Conservation (phyloP, 2,888 invertebrate species). For the Maniola hyperantus region DNA sequence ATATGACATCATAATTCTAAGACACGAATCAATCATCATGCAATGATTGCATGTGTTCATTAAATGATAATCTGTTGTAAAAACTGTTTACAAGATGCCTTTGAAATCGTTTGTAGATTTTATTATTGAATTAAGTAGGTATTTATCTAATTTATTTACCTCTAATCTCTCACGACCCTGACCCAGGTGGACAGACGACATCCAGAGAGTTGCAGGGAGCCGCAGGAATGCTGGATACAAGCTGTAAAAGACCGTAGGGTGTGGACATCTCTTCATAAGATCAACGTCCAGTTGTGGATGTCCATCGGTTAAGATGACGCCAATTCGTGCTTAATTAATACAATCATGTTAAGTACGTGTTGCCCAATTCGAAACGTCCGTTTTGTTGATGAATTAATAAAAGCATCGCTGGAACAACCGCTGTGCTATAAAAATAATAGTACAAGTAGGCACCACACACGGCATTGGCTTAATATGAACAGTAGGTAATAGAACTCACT, state of each 20-base stretch:
- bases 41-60: conserved; percentile 15
- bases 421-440: not conserved
- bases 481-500: conserved; percentile 29
- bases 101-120: not conserved
- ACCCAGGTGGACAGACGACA: too few species aligned
- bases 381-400: conserved; percentile 11
- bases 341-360: not conserved
- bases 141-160: not conserved
- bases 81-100: not conserved
- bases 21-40: conserved; percentile 28
- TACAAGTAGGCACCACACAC: not conserved
- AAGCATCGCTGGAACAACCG: not conserved
- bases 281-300: too few species aligned
- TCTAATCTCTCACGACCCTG: too few species aligned
- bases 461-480: conserved; percentile 27
- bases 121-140: not conserved
- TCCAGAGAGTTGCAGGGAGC: too few species aligned
- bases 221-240: too few species aligned
- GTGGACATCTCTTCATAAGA: too few species aligned
- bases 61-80: not conserved
- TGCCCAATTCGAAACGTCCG: conserved; percentile 5
- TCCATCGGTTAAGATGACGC: not conserved
- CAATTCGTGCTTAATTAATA: not conserved
- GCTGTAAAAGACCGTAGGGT: too few species aligned
- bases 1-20: conserved; percentile 31